phyloP scores from a whole-genome alignment of 2,797 vertebrate species.

The Somateria mollissima region DNA sequence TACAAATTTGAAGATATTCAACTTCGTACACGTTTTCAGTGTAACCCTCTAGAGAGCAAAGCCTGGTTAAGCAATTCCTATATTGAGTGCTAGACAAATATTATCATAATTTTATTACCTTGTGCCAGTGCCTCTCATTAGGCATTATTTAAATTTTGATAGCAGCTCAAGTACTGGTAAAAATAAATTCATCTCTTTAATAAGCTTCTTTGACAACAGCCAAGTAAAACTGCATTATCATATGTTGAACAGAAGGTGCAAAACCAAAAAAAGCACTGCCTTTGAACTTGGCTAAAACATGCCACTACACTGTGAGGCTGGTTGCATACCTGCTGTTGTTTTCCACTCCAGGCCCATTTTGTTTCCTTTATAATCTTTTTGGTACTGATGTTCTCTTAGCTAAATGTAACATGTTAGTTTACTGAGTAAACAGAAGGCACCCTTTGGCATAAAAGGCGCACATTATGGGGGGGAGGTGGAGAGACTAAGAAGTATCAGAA shows the following conservation, averaged over 20 bases:
- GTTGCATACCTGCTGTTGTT: background rate
- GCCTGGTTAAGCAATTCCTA: conserved; percentile 5
- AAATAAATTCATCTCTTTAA: conserved; percentile 49
- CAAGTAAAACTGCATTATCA: background rate
- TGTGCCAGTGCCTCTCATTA: background rate
- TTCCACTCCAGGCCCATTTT: background rate
- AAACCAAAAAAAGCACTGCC: background rate
- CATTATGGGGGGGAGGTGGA: background rate
- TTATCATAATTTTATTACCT: background rate
- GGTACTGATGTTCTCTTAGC: too few species aligned
- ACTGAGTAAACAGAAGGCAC: background rate
- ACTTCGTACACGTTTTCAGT: background rate
- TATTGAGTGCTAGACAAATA: conserved; percentile 13
- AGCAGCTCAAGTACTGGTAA: conserved; percentile 7
- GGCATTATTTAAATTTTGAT: conserved; percentile 2
- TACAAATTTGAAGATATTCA: background rate
- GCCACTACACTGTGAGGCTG: background rate
- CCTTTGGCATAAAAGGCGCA: background rate
- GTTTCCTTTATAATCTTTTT: background rate
- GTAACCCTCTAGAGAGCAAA: conserved; percentile 2
- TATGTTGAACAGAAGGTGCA: background rate
- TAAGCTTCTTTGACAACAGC: conserved; percentile 5
- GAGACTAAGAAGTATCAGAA: background rate
- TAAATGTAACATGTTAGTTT: rapidly evolving
- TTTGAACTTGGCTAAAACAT: background rate